These are phyloP conservation scores for Misgurnus mizolepis DNA, from an alignment of 2,113 vertebrate genomes.

Conservation along the genomic window DNA sequence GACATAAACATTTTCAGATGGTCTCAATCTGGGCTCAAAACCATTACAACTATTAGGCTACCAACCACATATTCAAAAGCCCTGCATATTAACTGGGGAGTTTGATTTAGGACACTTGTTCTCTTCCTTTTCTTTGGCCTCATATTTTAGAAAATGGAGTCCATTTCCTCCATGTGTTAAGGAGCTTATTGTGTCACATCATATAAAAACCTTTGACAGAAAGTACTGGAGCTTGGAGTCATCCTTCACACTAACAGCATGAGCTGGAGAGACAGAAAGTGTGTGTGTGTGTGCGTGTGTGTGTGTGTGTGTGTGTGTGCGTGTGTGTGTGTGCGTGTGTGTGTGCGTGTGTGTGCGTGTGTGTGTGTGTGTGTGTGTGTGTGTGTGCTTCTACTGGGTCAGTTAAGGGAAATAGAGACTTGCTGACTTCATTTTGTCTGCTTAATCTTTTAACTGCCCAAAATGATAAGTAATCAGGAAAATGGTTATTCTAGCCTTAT, in stretches of 20 bases:
- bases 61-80: background rate
- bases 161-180: slow-evolving; percentile 39
- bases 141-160: slow-evolving; percentile 32
- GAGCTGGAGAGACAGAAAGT: slow-evolving; percentile 10
- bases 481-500: slow-evolving; percentile 71
- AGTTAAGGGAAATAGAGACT: slow-evolving; percentile 10
- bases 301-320: slow-evolving; percentile 13
- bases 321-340: slow-evolving; percentile 28
- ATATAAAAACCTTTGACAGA: slow-evolving; percentile 30
- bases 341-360: background rate
- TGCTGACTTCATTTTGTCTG: slow-evolving; percentile 16
- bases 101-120: background rate
- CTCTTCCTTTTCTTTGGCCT: background rate
- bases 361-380: slow-evolving; percentile 5
- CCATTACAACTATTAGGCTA: background rate
- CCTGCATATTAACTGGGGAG: background rate
- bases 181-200: slow-evolving; percentile 39
- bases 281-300: background rate
- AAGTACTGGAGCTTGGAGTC: slow-evolving; percentile 23
- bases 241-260: slow-evolving; percentile 27
- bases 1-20: too few species aligned
- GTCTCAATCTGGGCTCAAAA: too few species aligned
- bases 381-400: slow-evolving; percentile 14
- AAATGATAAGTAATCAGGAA: slow-evolving; percentile 71
- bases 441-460: slow-evolving; percentile 58